Conservation (phyloP, 30 jellyfish, hydroid and myxozoan species). For the Aurelia aurita complex sp. Pacific region DNA sequence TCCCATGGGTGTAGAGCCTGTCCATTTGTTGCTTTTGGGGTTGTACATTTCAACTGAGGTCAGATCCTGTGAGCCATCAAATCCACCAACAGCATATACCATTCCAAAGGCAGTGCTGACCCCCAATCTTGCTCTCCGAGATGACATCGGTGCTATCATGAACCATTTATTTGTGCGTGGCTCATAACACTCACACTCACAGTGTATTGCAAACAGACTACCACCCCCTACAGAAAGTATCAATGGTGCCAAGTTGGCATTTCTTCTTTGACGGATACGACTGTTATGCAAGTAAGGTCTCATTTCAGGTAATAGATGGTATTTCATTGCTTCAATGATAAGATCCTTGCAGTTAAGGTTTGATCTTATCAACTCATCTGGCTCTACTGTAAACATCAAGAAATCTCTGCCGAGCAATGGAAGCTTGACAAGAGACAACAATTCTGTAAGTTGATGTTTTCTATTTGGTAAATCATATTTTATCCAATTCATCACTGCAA, state of each 20-base stretch:
- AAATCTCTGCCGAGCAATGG: slow-evolving; percentile 82
- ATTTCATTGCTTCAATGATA: slow-evolving; percentile 88
- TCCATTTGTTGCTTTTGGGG: slow-evolving; percentile 81
- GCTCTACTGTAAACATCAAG: slow-evolving; percentile 89
- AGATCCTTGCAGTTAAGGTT: slow-evolving; percentile 73
- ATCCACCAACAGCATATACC: slow-evolving; percentile 97
- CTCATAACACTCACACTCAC: slow-evolving; percentile 90
- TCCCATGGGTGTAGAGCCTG: slow-evolving; percentile 80
- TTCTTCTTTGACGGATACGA: slow-evolving; percentile 64
- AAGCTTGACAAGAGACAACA: slow-evolving; percentile 61
- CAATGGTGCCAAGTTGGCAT: slow-evolving; percentile 40
- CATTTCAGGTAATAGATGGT: slow-evolving; percentile 89
- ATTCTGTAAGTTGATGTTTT: slow-evolving; percentile 56
- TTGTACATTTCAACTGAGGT: slow-evolving; percentile 78
- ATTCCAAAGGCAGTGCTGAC: slow-evolving; percentile 83
- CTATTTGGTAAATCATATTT: slow-evolving; percentile 53
- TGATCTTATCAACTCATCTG: slow-evolving; percentile 72
- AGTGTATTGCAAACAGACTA: slow-evolving; percentile 83
- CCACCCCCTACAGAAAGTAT: slow-evolving; percentile 92
- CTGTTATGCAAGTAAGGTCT: slow-evolving; percentile 78
- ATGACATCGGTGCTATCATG: slow-evolving; percentile 76
- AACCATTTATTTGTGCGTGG: slow-evolving; percentile 69
- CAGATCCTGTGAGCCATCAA: slow-evolving; percentile 90
- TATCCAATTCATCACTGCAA: slow-evolving; percentile 80
- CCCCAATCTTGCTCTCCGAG: slow-evolving; percentile 85